Base-by-base conservation (phyloP, 2,113 vertebrate genomes). In the Brienomyrus brachyistius region DNA sequence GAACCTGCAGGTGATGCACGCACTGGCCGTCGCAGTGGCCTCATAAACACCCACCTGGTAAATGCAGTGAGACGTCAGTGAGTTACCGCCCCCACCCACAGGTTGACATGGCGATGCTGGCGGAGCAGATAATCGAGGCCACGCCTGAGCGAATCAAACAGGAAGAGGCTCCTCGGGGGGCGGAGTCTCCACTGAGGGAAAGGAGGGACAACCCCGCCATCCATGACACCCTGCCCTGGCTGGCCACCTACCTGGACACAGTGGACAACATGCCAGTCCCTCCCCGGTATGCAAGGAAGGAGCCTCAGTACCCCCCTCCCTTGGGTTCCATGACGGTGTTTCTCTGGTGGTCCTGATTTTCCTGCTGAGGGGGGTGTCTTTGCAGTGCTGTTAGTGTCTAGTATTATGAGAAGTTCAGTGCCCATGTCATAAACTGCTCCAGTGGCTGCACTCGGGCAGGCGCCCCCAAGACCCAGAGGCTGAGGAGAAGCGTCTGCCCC, bases 111-210 rank as follows among this genome's bases (percentile, higher is more conserved):
- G 95, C 97, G 23, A 96, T 96, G 0, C 94, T 98, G 90, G 97
- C 97, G 4, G 97, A 97, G 92, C 97, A 98, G 91, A 98, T 98
- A 93, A 97, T 98, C 0, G 97, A 98, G 91, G 97, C 97, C n/a
- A 98, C 97, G 0, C 97, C 97, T 0, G 97, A 98, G 47, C 95
- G 96, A 90, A 98, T 98, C 93, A 98, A 98, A 92, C 96, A 94
- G 91, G 97, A 98, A 83, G 96, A 96, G 88, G 97, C 97, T 70
- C 90, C 95, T 19, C 84, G 89, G 51, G 95, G 92, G 31, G 93
- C 93, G 1, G 97, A 97, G 92, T 93, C 95, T 0, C 94, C 95
- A 0, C 93, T 96, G 21, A 90, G 95, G 92, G 97, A 98, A 92
- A 95, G 96, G 77, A 91, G 95, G 21, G 96, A 96, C 84, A 95